Evolutionary conservation across 1,140 invertebrate species (phyloP), one percentile per base, ranked within the genome.

Genomic region (Drosophila albomicans): DNA sequence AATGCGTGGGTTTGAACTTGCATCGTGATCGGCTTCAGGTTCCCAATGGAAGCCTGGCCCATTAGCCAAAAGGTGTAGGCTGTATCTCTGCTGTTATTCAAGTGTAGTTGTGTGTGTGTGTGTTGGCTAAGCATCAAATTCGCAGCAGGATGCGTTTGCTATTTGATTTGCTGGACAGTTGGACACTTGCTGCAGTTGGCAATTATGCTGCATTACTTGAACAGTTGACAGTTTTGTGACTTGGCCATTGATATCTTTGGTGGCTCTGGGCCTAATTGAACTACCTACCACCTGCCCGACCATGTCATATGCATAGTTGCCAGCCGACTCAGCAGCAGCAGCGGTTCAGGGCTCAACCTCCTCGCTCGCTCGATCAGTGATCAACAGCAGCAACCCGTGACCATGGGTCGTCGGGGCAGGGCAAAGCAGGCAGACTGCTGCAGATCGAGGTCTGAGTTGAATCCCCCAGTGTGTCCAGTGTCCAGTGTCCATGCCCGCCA

Each of bases 151-250:
- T 64, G 54, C 62, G 65, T 46, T 57, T 66, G 59, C 78, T 91
- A 86, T 91, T 91, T 91, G 88, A 89, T 85, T 89, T 90, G 85
- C 68, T 72, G 79, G 86, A 90, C 84, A 81, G 78, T 73, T 30
- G 71, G 78, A 79, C 81, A 84, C 76, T 79, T 78, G 80, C 84
- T 62, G 84, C 67, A 82, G 73, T 81, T 81, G 74, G 78, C 85
- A 84, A 86, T 86, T 86, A 86, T 87, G 77, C 78, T 67, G 75
- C 82, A 86, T 86, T 86, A 87, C 69, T 67, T 78, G 68, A 46
- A 56, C 75, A 72, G 81, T 88, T 82, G 86, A 80, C 85, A 87
- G 82, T 84, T 82, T 75, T 62, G 72, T 63, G 67, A 75, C 49
- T 51, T 32, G 74, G 58, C 79, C 67, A 78, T 88, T 84, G 84